phyloP scores from a whole-genome alignment of 2,113 vertebrate species.

The Ochotona princeps region DNA sequence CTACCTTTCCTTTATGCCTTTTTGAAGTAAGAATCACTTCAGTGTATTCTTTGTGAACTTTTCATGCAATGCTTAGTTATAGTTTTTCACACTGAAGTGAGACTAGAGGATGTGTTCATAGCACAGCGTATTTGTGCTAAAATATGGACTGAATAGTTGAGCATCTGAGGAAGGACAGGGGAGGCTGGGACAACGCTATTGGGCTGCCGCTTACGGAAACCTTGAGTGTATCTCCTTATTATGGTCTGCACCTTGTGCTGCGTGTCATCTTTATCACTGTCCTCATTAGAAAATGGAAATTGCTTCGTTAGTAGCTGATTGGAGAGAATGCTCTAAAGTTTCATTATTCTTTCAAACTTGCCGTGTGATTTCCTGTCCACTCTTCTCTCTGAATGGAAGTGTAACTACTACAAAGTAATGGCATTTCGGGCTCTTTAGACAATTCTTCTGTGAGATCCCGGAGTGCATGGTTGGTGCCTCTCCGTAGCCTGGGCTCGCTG shows the following conservation, averaged over 20 bases:
- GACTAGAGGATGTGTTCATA: background rate
- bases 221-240: background rate
- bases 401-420: background rate
- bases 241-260: background rate
- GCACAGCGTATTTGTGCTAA: background rate
- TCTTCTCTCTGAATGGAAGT: conserved; percentile 49
- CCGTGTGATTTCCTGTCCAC: conserved; percentile 2
- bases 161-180: background rate
- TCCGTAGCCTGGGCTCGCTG: background rate
- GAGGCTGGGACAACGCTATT: background rate
- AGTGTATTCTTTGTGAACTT: conserved; percentile 41
- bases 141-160: background rate
- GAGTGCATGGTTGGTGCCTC: background rate
- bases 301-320: conserved; percentile 7
- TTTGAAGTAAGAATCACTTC: background rate
- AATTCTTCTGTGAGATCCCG: background rate
- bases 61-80: conserved; percentile 32
- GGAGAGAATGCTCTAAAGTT: background rate
- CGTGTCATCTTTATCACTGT: background rate
- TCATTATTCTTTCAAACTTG: conserved; percentile 24
- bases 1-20: background rate
- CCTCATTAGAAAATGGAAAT: background rate
- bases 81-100: conserved; percentile 29
- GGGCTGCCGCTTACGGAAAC: background rate
- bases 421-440: background rate